These are phyloP conservation scores for Petrocephalus microphthalmus DNA, from an alignment of 2,113 vertebrate genomes.

Conservation along the genomic window DNA sequence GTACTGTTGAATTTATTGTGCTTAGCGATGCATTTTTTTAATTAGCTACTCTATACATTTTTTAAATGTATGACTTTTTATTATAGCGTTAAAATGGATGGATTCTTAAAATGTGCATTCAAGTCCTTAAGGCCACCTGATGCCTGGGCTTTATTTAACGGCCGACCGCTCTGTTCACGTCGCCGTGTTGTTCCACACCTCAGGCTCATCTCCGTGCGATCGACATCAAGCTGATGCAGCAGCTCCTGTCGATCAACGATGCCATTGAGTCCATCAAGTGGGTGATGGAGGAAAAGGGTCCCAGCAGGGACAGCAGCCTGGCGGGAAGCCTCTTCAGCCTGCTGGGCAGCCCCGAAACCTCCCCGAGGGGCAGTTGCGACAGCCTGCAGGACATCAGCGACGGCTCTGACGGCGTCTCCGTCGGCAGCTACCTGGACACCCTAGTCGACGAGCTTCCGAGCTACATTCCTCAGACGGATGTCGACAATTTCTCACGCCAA, in stretches of 20 bases:
- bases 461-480: conserved; percentile 64
- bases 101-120: background rate
- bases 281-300: conserved; percentile 70
- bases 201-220: conserved; percentile 63
- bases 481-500: conserved; percentile 65
- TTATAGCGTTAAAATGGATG: background rate
- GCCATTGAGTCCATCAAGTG: conserved; percentile 75
- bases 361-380: conserved; percentile 60
- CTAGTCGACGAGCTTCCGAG: conserved; percentile 67
- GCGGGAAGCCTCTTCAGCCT: conserved; percentile 71
- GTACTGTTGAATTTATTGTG: background rate
- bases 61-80: background rate
- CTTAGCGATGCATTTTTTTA: background rate
- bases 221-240: conserved; percentile 69
- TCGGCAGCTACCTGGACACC: conserved; percentile 76
- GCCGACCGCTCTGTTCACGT: background rate
- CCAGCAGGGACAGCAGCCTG: conserved; percentile 66
- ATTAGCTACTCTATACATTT: background rate
- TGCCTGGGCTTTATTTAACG: background rate
- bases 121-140: background rate
- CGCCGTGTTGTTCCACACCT: conserved; percentile 2
- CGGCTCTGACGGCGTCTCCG: conserved; percentile 67
- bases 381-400: conserved; percentile 69
- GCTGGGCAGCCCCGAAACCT: conserved; percentile 64
- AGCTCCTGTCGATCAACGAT: conserved; percentile 72